A percentile compares a stretch with the other conserved stretches of the same genome.
phyloP scores from a whole-genome alignment of 2,113 vertebrate genomes.

The Notothenia coriiceps region DNA sequence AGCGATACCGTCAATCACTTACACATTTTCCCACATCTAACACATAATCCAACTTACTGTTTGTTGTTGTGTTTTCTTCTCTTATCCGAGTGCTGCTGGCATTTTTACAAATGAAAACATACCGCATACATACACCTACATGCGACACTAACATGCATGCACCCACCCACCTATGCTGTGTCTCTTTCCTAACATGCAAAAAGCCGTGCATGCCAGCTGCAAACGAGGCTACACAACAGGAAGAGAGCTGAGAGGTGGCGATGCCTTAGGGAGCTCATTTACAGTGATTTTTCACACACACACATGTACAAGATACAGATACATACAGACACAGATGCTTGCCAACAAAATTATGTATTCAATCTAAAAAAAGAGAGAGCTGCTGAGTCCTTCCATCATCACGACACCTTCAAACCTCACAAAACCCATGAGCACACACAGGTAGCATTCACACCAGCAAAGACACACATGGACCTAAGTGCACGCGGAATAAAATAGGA shows the following conservation, averaged over 20 bases:
- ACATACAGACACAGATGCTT: slow-evolving; percentile 37
- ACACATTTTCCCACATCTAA: slow-evolving; percentile 50
- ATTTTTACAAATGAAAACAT: not conserved
- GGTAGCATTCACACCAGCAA: not conserved
- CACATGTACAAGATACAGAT: slow-evolving; percentile 6
- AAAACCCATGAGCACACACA: not conserved
- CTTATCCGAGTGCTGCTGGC: not conserved
- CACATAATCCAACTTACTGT: slow-evolving; percentile 28
- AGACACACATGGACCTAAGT: not conserved
- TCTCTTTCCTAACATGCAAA: slow-evolving; percentile 6
- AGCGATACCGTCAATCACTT: slow-evolving; percentile 58
- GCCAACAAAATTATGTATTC: slow-evolving; percentile 55
- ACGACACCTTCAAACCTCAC: slow-evolving; percentile 21
- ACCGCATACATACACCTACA: not conserved
- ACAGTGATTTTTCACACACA: slow-evolving; percentile 25
- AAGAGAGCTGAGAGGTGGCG: slow-evolving; percentile 39
- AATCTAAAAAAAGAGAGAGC: slow-evolving; percentile 55
- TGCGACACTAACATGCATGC: slow-evolving; percentile 10
- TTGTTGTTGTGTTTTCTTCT: slow-evolving; percentile 10
- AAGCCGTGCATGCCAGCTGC: slow-evolving; percentile 18
- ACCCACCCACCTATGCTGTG: slow-evolving; percentile 20
- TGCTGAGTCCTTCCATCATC: slow-evolving; percentile 52
- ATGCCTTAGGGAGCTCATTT: slow-evolving; percentile 56
- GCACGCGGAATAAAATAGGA: slow-evolving; percentile 57
- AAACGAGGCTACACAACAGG: slow-evolving; percentile 48